Conservation (phyloP, 2,797 vertebrate species). For the Phalloptychus januarius region DNA sequence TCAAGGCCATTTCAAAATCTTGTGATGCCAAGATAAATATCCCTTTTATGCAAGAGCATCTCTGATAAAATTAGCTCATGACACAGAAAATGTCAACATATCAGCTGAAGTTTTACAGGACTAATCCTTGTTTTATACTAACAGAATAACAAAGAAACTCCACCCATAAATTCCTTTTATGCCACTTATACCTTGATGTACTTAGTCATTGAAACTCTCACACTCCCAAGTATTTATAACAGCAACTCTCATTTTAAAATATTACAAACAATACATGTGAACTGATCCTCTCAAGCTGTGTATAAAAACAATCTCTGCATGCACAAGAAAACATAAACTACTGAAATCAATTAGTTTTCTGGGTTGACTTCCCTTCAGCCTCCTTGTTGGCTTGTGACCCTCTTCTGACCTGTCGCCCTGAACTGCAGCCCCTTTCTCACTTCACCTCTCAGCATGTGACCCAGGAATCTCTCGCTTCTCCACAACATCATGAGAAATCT, state of each 20-base stretch:
- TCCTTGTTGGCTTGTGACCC: neutral
- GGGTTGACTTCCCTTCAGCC: neutral
- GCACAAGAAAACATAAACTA: constrained; percentile 7
- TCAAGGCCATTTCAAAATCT: neutral
- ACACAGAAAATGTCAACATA: neutral
- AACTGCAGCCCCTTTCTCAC: neutral
- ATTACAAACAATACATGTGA: constrained; percentile 15
- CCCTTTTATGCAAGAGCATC: neutral
- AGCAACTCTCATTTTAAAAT: neutral
- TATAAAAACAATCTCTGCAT: neutral
- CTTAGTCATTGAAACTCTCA: constrained; percentile 21
- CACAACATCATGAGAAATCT: constrained; percentile 59
- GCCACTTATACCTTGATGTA: neutral
- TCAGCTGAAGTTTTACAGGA: neutral
- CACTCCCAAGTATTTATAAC: neutral
- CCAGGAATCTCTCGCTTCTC: constrained; percentile 72
- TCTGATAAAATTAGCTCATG: neutral
- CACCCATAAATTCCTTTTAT: constrained; percentile 34
- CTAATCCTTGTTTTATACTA: too few relatives aligned
- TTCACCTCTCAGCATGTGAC: constrained; percentile 47
- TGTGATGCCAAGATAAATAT: neutral
- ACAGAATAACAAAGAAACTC: constrained; percentile 16
- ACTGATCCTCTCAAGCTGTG: neutral
- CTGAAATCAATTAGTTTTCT: neutral
- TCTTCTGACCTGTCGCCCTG: neutral